Evolutionary conservation across 2,113 vertebrate species (phyloP).

Genomic region (Glaucomys volans): DNA sequence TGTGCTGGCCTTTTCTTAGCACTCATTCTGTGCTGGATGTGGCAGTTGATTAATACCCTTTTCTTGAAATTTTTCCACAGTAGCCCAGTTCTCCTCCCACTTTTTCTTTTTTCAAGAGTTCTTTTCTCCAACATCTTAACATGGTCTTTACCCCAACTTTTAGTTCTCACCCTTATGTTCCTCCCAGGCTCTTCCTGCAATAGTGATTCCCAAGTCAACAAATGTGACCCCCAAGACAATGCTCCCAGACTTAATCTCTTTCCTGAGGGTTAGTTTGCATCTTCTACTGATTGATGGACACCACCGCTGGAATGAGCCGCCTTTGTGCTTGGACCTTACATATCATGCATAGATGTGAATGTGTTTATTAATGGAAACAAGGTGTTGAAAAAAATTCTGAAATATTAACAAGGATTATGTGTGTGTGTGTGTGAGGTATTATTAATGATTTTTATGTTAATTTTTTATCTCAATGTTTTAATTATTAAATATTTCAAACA

Average conservation of each 20-base stretch:
- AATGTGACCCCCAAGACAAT: background rate
- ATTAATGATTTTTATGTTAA: background rate
- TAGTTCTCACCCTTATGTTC: background rate
- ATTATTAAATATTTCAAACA: background rate
- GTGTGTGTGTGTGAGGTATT: background rate
- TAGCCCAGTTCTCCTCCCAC: background rate
- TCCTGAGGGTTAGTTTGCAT: background rate
- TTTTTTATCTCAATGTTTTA: slow-evolving; percentile 32
- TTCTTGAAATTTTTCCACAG: background rate
- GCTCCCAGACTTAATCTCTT: background rate
- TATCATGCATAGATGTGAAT: background rate
- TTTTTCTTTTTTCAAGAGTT: background rate
- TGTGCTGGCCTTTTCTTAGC: background rate
- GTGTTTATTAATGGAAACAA: background rate
- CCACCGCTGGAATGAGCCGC: background rate
- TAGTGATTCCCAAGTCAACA: background rate
- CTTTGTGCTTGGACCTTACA: background rate
- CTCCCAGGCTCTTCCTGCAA: background rate
- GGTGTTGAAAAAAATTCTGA: background rate
- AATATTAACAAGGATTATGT: background rate
- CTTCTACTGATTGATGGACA: background rate
- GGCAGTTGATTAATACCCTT: background rate
- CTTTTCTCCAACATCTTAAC: background rate
- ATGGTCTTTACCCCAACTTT: background rate
- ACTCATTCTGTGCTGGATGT: background rate